These are phyloP conservation scores for Apodemus agrarius DNA, from an alignment of 2,797 vertebrate species.

Conservation along the genomic window DNA sequence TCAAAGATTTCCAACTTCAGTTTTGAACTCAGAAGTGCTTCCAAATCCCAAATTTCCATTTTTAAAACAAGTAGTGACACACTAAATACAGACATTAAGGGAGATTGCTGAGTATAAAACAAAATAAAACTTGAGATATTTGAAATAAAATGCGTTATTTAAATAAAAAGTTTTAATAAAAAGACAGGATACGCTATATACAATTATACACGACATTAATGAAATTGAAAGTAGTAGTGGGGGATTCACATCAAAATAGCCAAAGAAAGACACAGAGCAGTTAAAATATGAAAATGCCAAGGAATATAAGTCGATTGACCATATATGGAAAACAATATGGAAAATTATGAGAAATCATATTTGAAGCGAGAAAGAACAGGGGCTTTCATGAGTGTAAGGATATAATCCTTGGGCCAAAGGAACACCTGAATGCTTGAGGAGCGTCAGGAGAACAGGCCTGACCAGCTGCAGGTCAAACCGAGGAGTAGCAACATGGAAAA, in stretches of 20 bases:
- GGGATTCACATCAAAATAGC: neutral
- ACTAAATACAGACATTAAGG: slow-evolving; percentile 30
- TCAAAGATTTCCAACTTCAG: neutral
- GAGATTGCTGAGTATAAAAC: slow-evolving; percentile 5
- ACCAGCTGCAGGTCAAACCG: neutral
- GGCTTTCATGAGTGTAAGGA: neutral
- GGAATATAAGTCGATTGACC: neutral
- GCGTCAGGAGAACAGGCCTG: neutral
- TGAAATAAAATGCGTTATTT: slow-evolving; percentile 19
- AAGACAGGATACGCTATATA: neutral
- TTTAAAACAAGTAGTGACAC: neutral
- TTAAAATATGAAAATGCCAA: neutral
- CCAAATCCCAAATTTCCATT: neutral
- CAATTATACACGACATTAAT: neutral
- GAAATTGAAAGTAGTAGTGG: neutral
- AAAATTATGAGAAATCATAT: neutral
- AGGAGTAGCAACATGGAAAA: neutral
- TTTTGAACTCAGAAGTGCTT: neutral
- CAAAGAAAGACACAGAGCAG: slow-evolving; percentile 22
- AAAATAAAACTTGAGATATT: slow-evolving; percentile 14
- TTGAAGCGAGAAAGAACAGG: neutral
- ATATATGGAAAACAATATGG: neutral
- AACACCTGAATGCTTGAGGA: neutral
- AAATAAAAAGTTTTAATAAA: slow-evolving; percentile 23
- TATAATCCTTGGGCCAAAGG: neutral